Conservation (phyloP, 2,113 vertebrate species). For the Pteropus alecto region DNA sequence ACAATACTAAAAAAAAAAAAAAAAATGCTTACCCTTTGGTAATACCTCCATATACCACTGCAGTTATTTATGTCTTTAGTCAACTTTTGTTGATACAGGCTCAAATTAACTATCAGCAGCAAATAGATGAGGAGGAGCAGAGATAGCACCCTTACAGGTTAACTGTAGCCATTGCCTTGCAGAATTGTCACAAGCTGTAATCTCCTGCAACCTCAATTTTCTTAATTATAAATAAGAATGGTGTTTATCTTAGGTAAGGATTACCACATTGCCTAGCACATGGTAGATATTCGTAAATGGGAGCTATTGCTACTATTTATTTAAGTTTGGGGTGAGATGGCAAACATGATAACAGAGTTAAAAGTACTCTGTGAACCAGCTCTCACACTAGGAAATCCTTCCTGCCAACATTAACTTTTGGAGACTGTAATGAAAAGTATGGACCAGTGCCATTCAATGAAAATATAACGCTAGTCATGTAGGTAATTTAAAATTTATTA, state of each 20-base stretch:
- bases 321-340: not conserved
- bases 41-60: not conserved
- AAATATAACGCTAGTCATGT: not conserved
- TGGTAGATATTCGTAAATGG: not conserved
- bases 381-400: slow-evolving; percentile 6
- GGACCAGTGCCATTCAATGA: not conserved
- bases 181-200: not conserved
- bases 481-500: not conserved
- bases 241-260: not conserved
- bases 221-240: not conserved
- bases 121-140: not conserved
- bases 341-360: not conserved
- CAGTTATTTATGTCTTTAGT: not conserved
- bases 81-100: not conserved
- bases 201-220: not conserved
- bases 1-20: too few species aligned
- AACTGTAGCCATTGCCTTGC: not conserved
- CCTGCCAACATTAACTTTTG: not conserved
- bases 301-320: not conserved
- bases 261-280: not conserved
- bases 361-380: not conserved
- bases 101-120: not conserved
- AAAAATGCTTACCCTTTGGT: not conserved
- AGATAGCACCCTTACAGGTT: not conserved
- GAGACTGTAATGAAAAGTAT: not conserved